Percentiles rank a stretch among this genome's conserved stretches.
Conservation (phyloP, 2,113 vertebrate species). For the Scatophagus argus region DNA sequence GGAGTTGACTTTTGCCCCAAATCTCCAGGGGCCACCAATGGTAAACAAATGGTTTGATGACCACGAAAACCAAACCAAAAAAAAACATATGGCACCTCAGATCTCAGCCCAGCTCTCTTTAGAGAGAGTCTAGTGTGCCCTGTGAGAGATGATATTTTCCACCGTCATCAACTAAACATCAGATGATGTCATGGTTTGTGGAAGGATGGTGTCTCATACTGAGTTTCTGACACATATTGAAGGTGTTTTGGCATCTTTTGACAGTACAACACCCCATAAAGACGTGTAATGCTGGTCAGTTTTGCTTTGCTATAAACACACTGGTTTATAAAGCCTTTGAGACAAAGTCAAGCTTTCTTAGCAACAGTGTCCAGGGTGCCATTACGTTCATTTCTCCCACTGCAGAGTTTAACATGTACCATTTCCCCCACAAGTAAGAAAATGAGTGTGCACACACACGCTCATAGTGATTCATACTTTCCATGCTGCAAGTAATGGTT, state of each 20-base stretch:
- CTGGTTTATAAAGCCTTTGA: neutral
- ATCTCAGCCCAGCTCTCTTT: neutral
- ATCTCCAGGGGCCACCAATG: slow-evolving; percentile 4
- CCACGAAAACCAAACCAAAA: slow-evolving; percentile 8
- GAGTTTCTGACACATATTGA: slow-evolving; percentile 18
- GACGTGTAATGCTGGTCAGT: neutral
- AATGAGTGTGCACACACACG: slow-evolving; percentile 19
- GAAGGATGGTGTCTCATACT: slow-evolving; percentile 14
- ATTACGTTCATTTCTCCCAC: slow-evolving; percentile 31
- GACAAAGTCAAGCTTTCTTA: neutral
- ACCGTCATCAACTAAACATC: slow-evolving; percentile 8
- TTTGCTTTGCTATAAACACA: slow-evolving; percentile 35
- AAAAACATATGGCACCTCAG: slow-evolving; percentile 8
- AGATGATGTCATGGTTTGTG: slow-evolving; percentile 38
- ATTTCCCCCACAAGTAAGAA: slow-evolving; percentile 19
- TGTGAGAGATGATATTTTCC: slow-evolving; percentile 25
- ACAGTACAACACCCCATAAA: slow-evolving; percentile 33
- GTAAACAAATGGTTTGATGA: slow-evolving; percentile 36
- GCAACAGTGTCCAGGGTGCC: neutral
- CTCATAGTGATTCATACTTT: slow-evolving; percentile 55
- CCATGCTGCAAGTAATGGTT: slow-evolving; percentile 47
- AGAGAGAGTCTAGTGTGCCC: neutral
- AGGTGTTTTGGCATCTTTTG: slow-evolving; percentile 49
- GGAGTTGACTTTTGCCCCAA: neutral
- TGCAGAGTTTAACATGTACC: slow-evolving; percentile 9